Evolutionary conservation across 1,140 invertebrate genomes (phyloP).

Genomic region (Sarcophaga bullata): DNA sequence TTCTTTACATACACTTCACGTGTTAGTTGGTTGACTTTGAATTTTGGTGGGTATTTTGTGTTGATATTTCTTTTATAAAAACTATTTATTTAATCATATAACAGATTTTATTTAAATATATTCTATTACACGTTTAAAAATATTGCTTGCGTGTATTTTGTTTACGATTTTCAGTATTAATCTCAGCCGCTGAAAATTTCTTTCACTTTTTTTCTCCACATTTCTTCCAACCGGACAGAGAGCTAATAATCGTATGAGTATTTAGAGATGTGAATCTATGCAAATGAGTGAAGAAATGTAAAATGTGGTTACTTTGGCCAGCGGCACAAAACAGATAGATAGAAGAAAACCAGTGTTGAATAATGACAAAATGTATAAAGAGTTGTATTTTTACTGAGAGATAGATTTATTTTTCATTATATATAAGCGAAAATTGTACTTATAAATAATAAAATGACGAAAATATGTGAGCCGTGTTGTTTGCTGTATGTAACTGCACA

Average conservation of each 20-base stretch:
- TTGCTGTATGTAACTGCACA: too few relatives aligned
- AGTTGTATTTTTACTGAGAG: not conserved
- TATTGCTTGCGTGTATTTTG: not conserved
- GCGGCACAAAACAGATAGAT: too few relatives aligned
- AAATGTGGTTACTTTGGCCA: not conserved
- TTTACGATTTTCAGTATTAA: not conserved
- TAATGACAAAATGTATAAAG: not conserved
- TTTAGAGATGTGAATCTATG: slow-evolving; percentile 1
- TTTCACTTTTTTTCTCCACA: not conserved
- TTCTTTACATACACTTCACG: not conserved
- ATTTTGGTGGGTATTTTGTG: not conserved
- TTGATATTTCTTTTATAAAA: not conserved
- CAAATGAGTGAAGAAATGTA: not conserved
- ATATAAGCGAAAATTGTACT: too few relatives aligned
- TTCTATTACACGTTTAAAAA: not conserved
- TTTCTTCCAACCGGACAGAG: slow-evolving; percentile 19
- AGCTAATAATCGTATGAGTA: slow-evolving; percentile 17
- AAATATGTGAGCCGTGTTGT: too few relatives aligned
- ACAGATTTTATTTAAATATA: not conserved
- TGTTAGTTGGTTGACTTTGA: not conserved
- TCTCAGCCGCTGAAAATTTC: not conserved
- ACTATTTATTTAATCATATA: not conserved
- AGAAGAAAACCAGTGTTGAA: too few relatives aligned
- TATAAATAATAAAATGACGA: too few relatives aligned
- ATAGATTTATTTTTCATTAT: too few relatives aligned